Base-by-base conservation (phyloP, 2,888 invertebrate genomes). In the Clusia tigrina region DNA sequence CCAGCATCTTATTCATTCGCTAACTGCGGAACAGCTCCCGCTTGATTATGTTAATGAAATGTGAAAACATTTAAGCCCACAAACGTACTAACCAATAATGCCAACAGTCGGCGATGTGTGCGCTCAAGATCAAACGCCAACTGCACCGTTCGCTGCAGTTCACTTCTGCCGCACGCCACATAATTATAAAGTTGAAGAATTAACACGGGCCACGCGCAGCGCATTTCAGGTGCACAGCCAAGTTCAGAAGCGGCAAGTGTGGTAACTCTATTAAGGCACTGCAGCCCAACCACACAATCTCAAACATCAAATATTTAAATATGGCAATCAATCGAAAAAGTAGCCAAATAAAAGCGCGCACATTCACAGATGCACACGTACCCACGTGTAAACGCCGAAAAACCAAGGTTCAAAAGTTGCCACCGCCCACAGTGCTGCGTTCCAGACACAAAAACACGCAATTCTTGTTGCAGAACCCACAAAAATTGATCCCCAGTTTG, bases 241-340 rank as follows among this genome's bases (percentile, higher is more conserved):
- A 20, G 37, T 23, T 15, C 58, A 25, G 53, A 23, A 22, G 25
- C 58, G 51, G 23, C 20, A n/a, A 42, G 52, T 52, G 42, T 58
- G 48, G 70, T 69, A 64, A 63, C 68, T 67, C 74, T 70, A 73
- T 74, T 76, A 73, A 73, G 74, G 76, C 73, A 74, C 54, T 2
- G 15, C 42, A 42, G 22, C 24, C 24, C 15, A 12, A 56, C 38
- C 74, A 63, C 58, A 61, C 67, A 54, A n/a, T n/a, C n/a, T n/a
- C 58, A 25, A 17, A 72, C 72, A n/a, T n/a, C n/a, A 76, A 77
- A 78, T 78, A 78, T 81, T 79, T 78, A 74, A 77, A 70, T 70
- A 74, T 66, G 71, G 72, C 76, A 75, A 70, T 76, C 79, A 81
- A 68, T 77, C 78, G 78, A 78, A 76, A 81, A 81, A 81, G 76